Conservation (phyloP, 2,888 invertebrate species). For the Oscheius sp. region DNA sequence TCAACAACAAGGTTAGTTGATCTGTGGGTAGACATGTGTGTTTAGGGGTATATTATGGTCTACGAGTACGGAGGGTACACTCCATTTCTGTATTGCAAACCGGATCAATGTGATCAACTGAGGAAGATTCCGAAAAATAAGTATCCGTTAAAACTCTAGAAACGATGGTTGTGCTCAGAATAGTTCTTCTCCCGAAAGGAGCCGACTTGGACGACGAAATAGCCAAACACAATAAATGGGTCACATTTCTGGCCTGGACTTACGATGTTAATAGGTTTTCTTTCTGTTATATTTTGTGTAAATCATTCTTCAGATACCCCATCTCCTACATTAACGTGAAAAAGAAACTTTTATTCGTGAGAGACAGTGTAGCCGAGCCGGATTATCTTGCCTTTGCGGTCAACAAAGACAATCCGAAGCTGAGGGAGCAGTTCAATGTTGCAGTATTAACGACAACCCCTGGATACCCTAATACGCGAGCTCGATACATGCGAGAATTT, state of each 20-base stretch:
- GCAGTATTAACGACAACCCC: slow-evolving; percentile 42
- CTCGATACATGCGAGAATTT: slow-evolving; percentile 20
- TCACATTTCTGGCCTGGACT: slow-evolving; percentile 45
- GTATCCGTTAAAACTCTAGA: not conserved
- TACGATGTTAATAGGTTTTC: slow-evolving; percentile 38
- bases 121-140: slow-evolving; percentile 21
- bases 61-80: slow-evolving; percentile 49
- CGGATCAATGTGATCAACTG: slow-evolving; percentile 44
- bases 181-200: slow-evolving; percentile 13
- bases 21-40: not conserved
- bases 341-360: slow-evolving; percentile 43
- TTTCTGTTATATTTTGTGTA: not conserved
- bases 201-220: slow-evolving; percentile 38
- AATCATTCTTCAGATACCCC: slow-evolving; percentile 8
- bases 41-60: slow-evolving; percentile 47
- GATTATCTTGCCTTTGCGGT: slow-evolving; percentile 51
- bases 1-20: slow-evolving; percentile 13
- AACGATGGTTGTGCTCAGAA: not conserved
- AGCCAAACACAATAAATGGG: slow-evolving; percentile 32
- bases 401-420: slow-evolving; percentile 42
- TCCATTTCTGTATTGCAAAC: slow-evolving; percentile 47
- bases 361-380: slow-evolving; percentile 47
- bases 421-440: slow-evolving; percentile 48
- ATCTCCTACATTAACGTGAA: slow-evolving; percentile 30
- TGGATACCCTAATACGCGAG: slow-evolving; percentile 31